Base-by-base conservation (phyloP, 2,797 vertebrate genomes). In the Prionace glauca region DNA sequence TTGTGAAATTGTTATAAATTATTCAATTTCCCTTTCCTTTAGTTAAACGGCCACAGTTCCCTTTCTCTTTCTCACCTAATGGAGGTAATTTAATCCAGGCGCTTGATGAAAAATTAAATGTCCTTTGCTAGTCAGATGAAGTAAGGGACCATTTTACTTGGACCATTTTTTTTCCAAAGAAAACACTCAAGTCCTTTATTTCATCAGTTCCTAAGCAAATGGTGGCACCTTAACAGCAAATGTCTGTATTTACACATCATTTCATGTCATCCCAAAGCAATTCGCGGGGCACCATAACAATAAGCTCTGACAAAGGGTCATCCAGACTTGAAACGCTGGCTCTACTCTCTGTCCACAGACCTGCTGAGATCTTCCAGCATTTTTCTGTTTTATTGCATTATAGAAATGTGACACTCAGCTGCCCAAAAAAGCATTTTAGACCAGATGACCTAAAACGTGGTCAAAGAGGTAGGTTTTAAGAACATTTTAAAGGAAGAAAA, bases 1-100 rank as follows among this genome's bases (percentile, higher is more conserved):
- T 92, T 24, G 36, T 41, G 90, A 69, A 92, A 18, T 95, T 74
- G 71, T n/a, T 95, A 95, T 77, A 95, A 77, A 77, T 77, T 56
- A 77, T 95, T 77, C 71, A 77, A 74, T 95, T 74, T 95, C 69
- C 36, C 12, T 16, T 74, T 77, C 26, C 16, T 67, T 92, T 69
- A 36, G 18, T 41, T 36, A 36, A 50, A 16, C 71, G 50, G 45
- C 50, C 69, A 74, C 22, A 1, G 4, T 74, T 4, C 12, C 24
- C 69, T 45, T 94, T 94, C 45, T 50, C 32, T 74, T 56, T 45
- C 22, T 94, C 69, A 72, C 69, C 69, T 60, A 56, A 56, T 72
- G 45, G n/a, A 92, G 8, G 16, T 67, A 92, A 67, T 69, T 92
- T 36, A 92, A 92, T 41, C 18, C 36, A 84, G 22, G 36, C 1